These are phyloP conservation scores for Artibeus lituratus DNA, from an alignment of 2,797 vertebrate species.

Conservation along the genomic window DNA sequence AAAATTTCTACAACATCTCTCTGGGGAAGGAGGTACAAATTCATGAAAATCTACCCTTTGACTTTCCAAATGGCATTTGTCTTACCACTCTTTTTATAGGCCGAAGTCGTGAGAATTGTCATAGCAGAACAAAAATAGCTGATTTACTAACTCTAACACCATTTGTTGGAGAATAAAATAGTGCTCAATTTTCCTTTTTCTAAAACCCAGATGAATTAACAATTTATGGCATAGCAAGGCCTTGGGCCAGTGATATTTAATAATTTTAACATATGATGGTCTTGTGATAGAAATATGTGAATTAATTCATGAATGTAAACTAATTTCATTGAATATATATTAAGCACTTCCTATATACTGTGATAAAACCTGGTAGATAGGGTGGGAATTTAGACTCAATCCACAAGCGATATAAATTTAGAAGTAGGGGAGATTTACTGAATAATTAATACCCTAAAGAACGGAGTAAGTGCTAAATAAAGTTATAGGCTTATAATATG, in stretches of 20 bases:
- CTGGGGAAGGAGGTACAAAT: neutral
- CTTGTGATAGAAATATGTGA: neutral
- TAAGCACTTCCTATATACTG: neutral
- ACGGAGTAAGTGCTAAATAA: neutral
- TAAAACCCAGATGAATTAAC: neutral
- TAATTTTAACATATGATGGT: neutral
- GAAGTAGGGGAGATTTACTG: neutral
- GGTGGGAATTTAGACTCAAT: neutral
- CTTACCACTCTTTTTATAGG: neutral
- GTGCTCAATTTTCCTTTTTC: neutral
- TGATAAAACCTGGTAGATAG: neutral
- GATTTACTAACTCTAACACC: neutral
- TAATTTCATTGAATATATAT: neutral
- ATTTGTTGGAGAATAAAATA: neutral
- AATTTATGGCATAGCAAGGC: neutral
- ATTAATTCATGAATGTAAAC: neutral
- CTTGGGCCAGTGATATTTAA: neutral
- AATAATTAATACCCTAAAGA: neutral
- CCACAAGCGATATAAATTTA: neutral
- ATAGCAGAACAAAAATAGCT: neutral
- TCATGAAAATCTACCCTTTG: constrained; percentile 30
- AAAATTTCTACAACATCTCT: neutral
- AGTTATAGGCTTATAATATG: neutral
- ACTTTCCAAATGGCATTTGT: neutral
- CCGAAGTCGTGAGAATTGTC: neutral